Evolutionary conservation across 2,797 vertebrate species (phyloP).

Genomic region (Rachycentron canadum): DNA sequence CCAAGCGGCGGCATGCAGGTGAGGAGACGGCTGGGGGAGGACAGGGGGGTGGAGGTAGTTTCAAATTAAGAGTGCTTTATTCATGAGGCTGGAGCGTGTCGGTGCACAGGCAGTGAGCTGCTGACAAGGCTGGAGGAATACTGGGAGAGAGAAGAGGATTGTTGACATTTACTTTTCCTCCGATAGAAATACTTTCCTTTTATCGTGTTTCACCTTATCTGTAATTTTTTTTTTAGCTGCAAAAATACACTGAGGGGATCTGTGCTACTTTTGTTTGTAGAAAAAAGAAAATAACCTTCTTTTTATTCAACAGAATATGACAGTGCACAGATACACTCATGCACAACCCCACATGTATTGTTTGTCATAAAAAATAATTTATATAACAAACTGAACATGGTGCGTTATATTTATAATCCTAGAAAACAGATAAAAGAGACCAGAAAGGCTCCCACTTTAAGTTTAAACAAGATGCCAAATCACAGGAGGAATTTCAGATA

Average conservation of each 20-base stretch:
- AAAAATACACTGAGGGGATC: slow-evolving; percentile 3
- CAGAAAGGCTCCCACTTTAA: not conserved
- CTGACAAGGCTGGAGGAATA: not conserved
- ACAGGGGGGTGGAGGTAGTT: not conserved
- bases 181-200: not conserved
- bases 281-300: not conserved
- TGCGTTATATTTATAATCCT: too few relatives aligned
- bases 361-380: not conserved
- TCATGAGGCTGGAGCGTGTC: slow-evolving; percentile 6
- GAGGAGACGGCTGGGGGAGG: slow-evolving; percentile 4
- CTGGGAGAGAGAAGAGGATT: not conserved
- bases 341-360: rapidly evolving
- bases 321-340: not conserved
- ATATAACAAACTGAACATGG: not conserved
- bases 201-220: not conserved
- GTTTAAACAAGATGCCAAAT: slow-evolving; percentile 15
- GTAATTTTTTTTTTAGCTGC: not conserved
- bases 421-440: not conserved
- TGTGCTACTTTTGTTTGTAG: not conserved
- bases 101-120: not conserved
- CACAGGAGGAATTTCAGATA: slow-evolving; percentile 14
- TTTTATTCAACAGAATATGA: not conserved
- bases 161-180: not conserved
- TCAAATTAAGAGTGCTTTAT: slow-evolving; percentile 24
- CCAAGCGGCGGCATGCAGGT: slow-evolving; percentile 98